phyloP scores from a whole-genome alignment of 2,888 invertebrate species.

The Erebia epiphron region DNA sequence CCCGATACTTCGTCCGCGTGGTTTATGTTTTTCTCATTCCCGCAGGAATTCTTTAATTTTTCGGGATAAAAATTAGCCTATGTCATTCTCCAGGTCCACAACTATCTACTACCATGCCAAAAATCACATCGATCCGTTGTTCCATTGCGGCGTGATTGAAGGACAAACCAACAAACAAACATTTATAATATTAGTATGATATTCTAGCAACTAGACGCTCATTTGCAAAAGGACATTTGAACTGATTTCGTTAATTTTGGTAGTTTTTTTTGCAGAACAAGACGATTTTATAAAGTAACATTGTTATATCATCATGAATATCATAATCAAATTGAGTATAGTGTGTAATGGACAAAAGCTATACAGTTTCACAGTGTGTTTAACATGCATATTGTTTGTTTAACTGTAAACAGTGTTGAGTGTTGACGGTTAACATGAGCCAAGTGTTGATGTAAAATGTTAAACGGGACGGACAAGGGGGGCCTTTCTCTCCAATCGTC shows the following conservation, averaged over 20 bases:
- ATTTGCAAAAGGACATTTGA: background rate
- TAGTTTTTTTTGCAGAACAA: background rate
- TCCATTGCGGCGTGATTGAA: too few species aligned
- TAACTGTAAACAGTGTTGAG: slow-evolving; percentile 14
- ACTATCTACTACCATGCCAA: too few species aligned
- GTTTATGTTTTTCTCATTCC: too few species aligned
- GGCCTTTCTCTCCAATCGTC: slow-evolving; percentile 67
- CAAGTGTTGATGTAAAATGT: slow-evolving; percentile 51
- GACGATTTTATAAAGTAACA: background rate
- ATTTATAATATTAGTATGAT: too few species aligned
- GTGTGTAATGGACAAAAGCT: background rate
- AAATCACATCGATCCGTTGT: too few species aligned
- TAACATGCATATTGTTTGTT: slow-evolving; percentile 1
- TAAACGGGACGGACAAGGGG: slow-evolving; percentile 70
- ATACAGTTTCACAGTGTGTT: slow-evolving; percentile 2
- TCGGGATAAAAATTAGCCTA: too few species aligned
- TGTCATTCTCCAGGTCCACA: too few species aligned
- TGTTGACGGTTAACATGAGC: slow-evolving; percentile 29
- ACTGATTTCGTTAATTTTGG: background rate
- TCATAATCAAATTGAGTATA: slow-evolving; percentile 2
- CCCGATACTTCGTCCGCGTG: too few species aligned
- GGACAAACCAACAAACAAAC: too few species aligned
- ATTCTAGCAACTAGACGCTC: too few species aligned
- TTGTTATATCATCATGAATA: background rate
- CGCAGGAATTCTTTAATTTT: too few species aligned